phyloP scores from a whole-genome alignment of 2,797 vertebrate genomes.

The Psittacula echo region DNA sequence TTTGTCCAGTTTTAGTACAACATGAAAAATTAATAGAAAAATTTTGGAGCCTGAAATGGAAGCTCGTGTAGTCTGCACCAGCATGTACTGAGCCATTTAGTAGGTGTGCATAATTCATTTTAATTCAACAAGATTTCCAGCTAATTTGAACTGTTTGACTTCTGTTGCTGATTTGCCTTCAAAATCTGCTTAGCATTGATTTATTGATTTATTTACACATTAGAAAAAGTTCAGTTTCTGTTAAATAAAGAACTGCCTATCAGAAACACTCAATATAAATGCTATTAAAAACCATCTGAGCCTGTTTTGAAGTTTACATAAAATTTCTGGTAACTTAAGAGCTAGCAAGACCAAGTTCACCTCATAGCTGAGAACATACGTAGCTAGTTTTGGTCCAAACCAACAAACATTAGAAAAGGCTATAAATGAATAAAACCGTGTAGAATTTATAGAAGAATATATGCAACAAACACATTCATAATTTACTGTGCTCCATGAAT shows the following conservation, averaged over 20 bases:
- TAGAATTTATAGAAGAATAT: background rate
- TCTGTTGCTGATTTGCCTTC: background rate
- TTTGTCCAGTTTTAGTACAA: background rate
- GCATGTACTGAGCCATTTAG: background rate
- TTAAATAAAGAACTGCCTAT: background rate
- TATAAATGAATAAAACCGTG: background rate
- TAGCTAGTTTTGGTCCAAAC: background rate
- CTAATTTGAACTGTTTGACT: background rate
- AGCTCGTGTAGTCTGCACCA: background rate
- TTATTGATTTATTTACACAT: background rate
- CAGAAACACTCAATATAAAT: background rate
- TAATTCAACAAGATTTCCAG: background rate
- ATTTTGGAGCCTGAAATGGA: background rate
- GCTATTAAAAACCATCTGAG: background rate
- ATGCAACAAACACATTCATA: background rate
- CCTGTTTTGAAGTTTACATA: background rate
- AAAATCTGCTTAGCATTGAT: background rate
- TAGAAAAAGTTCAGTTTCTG: background rate
- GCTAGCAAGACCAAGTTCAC: background rate
- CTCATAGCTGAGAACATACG: background rate
- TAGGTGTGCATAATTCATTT: background rate
- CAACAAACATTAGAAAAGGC: background rate
- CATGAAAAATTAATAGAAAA: background rate
- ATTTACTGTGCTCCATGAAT: background rate
- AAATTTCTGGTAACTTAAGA: background rate